Percentiles rank a stretch among this genome's conserved stretches.
Evolutionary conservation across 2,113 vertebrate species (phyloP).

Genomic region (Genyomyrus donnyi): DNA sequence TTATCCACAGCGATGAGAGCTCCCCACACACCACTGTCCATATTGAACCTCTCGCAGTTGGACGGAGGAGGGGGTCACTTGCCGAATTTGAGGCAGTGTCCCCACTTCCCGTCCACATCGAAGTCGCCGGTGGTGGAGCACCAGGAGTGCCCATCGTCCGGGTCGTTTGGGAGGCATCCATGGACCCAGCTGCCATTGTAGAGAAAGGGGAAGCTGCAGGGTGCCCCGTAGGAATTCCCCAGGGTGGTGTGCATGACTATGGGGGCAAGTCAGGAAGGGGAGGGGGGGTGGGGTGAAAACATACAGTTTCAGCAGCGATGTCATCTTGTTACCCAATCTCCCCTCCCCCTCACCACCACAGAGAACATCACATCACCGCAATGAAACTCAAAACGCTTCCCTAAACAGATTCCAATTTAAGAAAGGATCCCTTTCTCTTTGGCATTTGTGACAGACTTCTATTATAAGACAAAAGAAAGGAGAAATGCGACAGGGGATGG

Average conservation of each 20-base stretch:
- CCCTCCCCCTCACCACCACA: neutral
- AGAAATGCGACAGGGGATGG: neutral
- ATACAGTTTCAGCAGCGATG: neutral
- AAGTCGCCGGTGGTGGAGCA: conserved; percentile 75
- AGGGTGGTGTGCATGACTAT: conserved; percentile 74
- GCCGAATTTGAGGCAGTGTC: conserved; percentile 80
- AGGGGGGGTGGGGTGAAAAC: neutral
- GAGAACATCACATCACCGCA: neutral
- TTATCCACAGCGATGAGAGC: neutral
- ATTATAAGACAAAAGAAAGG: neutral
- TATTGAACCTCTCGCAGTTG: neutral
- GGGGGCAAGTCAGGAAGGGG: neutral
- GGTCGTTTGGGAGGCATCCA: conserved; percentile 61
- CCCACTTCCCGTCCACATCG: conserved; percentile 60
- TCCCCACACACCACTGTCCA: neutral
- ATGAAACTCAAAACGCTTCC: neutral
- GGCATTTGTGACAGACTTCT: neutral
- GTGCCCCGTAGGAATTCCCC: conserved; percentile 75
- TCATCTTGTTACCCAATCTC: neutral
- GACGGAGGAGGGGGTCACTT: conserved; percentile 24
- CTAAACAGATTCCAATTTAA: neutral
- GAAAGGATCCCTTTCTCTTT: neutral
- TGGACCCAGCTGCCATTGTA: conserved; percentile 74
- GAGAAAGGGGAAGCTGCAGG: conserved; percentile 85
- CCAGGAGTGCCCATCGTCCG: conserved; percentile 53